phyloP scores from a whole-genome alignment of 1,140 invertebrate species.

The Solenopsis invicta region DNA sequence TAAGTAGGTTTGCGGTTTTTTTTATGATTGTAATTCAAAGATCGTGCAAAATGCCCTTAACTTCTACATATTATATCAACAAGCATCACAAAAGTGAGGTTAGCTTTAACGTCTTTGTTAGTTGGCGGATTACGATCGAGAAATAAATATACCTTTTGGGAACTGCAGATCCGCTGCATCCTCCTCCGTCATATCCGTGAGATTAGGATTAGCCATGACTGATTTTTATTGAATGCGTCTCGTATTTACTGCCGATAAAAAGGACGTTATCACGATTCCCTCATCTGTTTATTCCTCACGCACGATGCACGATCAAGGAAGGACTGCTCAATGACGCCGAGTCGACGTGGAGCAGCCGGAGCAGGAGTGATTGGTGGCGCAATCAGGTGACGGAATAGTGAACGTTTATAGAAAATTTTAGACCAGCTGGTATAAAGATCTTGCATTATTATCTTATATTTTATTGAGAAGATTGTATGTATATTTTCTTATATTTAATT shows the following conservation, averaged over 20 bases:
- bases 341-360: background rate
- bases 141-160: conserved; percentile 91
- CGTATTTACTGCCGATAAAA: background rate
- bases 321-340: no score
- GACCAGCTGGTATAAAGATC: background rate
- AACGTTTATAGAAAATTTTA: background rate
- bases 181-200: conserved; percentile 92
- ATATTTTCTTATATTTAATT: background rate
- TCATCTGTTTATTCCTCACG: background rate
- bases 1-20: background rate
- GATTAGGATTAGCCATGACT: conserved; percentile 81
- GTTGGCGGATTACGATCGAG: background rate
- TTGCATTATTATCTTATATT: background rate
- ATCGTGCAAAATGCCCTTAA: background rate
- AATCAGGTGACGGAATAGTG: background rate
- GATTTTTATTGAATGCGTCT: background rate
- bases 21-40: background rate
- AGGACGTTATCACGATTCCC: background rate
- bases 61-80: background rate
- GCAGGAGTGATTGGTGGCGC: conserved; percentile 28
- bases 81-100: conserved; percentile 56
- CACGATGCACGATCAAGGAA: no score
- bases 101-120: background rate
- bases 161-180: conserved; percentile 95
- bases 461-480: background rate